These are phyloP conservation scores for Opisthocomus hoazin DNA, from an alignment of 2,113 vertebrate species.

Conservation along the genomic window DNA sequence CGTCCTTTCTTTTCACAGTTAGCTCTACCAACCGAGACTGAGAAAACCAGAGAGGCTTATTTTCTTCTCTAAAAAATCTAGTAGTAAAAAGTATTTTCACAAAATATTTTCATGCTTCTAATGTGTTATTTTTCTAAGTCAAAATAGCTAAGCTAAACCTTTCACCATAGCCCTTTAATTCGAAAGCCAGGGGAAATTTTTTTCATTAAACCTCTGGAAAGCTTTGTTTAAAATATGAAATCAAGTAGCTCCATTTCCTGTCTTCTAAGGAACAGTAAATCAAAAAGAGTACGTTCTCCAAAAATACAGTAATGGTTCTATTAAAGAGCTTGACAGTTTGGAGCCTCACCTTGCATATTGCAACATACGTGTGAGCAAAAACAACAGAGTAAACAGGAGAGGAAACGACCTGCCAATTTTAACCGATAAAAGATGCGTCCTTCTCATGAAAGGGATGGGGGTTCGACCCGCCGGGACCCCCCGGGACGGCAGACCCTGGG, in stretches of 20 bases:
- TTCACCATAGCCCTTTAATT: slow-evolving; percentile 64
- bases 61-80: neutral
- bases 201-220: slow-evolving; percentile 65
- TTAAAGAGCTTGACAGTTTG: slow-evolving; percentile 53
- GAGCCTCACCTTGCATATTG: slow-evolving; percentile 61
- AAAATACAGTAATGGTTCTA: slow-evolving; percentile 55
- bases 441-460: neutral
- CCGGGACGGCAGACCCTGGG: accelerated
- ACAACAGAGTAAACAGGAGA: neutral
- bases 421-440: neutral
- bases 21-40: neutral
- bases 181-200: slow-evolving; percentile 61
- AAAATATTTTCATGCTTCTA: slow-evolving; percentile 39
- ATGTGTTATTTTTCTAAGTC: slow-evolving; percentile 60
- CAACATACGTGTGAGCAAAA: slow-evolving; percentile 14
- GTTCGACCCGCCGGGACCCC: accelerated
- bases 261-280: slow-evolving; percentile 65
- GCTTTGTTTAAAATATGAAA: slow-evolving; percentile 67
- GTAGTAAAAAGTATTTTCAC: slow-evolving; percentile 35
- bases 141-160: slow-evolving; percentile 56
- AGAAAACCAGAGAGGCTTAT: neutral
- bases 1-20: neutral
- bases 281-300: slow-evolving; percentile 30
- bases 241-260: slow-evolving; percentile 71
- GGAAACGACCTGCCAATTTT: neutral